Conservation (phyloP, 1,140 invertebrate species). For the Brachionus angularis region DNA sequence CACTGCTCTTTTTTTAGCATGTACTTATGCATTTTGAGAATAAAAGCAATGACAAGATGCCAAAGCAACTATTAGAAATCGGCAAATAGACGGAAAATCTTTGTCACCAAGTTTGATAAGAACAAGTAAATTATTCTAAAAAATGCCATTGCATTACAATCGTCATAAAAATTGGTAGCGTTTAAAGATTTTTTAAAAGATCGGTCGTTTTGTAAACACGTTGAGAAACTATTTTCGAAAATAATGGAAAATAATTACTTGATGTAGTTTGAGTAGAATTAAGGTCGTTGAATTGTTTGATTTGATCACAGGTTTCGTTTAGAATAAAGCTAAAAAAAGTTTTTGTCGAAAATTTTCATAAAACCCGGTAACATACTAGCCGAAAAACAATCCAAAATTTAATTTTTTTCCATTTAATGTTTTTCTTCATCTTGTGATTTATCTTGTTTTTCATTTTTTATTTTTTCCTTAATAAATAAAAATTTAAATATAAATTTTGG, state of each 20-base stretch:
- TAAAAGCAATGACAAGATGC: conserved; percentile 77
- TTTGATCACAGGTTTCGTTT: neutral
- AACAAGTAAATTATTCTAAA: conserved; percentile 72
- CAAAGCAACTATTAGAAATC: conserved; percentile 73
- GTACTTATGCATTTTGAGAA: conserved; percentile 71
- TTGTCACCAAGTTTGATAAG: conserved; percentile 64
- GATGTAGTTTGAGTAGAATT: neutral
- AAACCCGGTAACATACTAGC: conserved; percentile 63
- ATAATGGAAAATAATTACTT: neutral
- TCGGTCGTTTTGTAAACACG: conserved; percentile 67
- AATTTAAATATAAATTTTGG: neutral
- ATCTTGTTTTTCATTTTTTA: neutral
- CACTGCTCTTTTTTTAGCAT: conserved; percentile 68
- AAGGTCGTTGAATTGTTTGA: conserved; percentile 6
- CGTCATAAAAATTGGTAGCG: conserved; percentile 58
- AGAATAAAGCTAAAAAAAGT: conserved; percentile 56
- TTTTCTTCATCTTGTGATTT: conserved; percentile 37
- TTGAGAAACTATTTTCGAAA: conserved; percentile 66
- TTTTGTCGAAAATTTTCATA: conserved; percentile 67
- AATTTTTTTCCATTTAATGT: conserved; percentile 61
- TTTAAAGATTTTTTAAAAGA: conserved; percentile 67
- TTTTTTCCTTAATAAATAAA: conserved; percentile 40
- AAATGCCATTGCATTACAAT: conserved; percentile 72
- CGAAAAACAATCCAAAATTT: conserved; percentile 68
- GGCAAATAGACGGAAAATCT: conserved; percentile 70